Conservation (phyloP, 2,888 invertebrate species). For the Lasioglossum lativentre region DNA sequence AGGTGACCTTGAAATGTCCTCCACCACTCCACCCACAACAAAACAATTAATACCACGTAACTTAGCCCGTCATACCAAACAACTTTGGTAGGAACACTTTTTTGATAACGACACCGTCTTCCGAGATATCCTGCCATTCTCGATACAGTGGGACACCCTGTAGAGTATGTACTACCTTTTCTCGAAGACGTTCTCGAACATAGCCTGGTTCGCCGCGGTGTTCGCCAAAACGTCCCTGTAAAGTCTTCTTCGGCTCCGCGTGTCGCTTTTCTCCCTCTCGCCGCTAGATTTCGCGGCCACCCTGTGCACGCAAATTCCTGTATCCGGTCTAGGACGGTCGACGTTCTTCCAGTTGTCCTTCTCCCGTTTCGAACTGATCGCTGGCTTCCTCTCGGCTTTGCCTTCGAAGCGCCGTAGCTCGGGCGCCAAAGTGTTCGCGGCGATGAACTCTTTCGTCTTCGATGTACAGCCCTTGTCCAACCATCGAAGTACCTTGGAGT, state of each 20-base stretch:
- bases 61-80: no score
- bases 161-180: conserved; percentile 49
- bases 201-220: conserved; percentile 70
- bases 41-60: no score
- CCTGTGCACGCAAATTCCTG: not conserved
- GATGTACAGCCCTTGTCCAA: conserved; percentile 72
- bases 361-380: conserved; percentile 14
- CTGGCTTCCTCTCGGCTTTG: conserved; percentile 55
- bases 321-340: conserved; percentile 29
- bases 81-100: no score
- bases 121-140: no score
- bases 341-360: conserved; percentile 17
- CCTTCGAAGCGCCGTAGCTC: conserved; percentile 66
- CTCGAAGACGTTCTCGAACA: conserved; percentile 74
- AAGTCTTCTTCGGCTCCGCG: conserved; percentile 84
- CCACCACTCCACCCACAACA: no score
- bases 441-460: conserved; percentile 67
- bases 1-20: no score
- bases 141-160: no score
- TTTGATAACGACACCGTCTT: no score
- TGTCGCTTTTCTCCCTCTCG: conserved; percentile 37
- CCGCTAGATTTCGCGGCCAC: not conserved
- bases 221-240: conserved; percentile 86
- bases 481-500: conserved; percentile 62
- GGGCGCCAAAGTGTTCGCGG: conserved; percentile 67